phyloP scores from a whole-genome alignment of 1,140 invertebrate species.

The Hycleus cichorii region DNA sequence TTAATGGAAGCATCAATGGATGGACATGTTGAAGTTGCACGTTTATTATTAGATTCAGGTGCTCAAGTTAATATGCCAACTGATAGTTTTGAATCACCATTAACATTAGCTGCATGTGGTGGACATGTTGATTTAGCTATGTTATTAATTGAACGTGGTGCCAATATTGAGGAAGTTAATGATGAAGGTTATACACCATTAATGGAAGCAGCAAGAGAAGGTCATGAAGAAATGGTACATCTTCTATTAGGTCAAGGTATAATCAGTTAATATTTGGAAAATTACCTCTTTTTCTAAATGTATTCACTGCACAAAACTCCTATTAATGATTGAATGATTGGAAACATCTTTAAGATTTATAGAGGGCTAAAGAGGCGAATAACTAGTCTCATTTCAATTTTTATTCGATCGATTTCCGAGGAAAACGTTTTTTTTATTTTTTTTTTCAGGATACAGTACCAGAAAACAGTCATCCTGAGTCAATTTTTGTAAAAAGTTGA shows the following conservation, averaged over 20 bases:
- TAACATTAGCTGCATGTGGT: constrained; percentile 96
- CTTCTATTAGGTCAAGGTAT: constrained; percentile 76
- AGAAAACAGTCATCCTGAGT: too few relatives aligned
- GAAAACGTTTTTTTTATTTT: too few relatives aligned
- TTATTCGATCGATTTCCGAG: too few relatives aligned
- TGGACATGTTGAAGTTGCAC: constrained; percentile 94
- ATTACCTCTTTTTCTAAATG: too few relatives aligned
- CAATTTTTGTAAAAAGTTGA: too few relatives aligned
- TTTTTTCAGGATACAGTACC: too few relatives aligned
- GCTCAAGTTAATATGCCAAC: constrained; percentile 96
- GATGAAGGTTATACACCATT: constrained; percentile 99
- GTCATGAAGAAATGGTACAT: constrained; percentile 97
- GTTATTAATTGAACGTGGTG: constrained; percentile 90
- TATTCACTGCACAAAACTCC: too few relatives aligned
- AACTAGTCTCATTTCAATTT: too few relatives aligned
- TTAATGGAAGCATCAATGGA: constrained; percentile 99
- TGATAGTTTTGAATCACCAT: constrained; percentile 97
- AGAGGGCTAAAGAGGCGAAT: constrained; percentile 42
- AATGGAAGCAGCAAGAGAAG: constrained; percentile 97
- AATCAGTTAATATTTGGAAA: too few relatives aligned
- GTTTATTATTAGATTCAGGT: constrained; percentile 85
- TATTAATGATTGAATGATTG: constrained; percentile 24
- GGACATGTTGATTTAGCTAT: constrained; percentile 96
- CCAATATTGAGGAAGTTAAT: constrained; percentile 98
- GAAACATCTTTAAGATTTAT: constrained; percentile 40